A percentile compares a stretch with the other conserved stretches of the same genome.
These are phyloP conservation scores for Elanoides forficatus DNA, from an alignment of 2,113 vertebrate species.

Conservation along the genomic window DNA sequence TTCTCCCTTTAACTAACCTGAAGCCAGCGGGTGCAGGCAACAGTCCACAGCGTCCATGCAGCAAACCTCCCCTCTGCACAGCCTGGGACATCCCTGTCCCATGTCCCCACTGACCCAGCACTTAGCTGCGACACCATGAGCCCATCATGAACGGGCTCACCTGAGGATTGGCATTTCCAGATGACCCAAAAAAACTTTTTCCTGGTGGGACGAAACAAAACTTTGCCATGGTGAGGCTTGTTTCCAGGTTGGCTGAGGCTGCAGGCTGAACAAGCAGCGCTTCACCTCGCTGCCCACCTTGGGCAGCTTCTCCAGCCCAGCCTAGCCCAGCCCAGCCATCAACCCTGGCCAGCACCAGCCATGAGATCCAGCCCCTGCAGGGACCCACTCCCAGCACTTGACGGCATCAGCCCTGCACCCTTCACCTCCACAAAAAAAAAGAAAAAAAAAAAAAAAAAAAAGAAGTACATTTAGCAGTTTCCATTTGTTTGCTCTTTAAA, in stretches of 20 bases:
- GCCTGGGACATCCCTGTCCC: neutral
- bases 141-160: neutral
- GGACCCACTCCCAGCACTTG: neutral
- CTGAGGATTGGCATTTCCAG: neutral
- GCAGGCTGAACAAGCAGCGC: neutral
- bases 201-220: neutral
- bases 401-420: neutral
- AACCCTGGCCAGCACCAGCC: neutral
- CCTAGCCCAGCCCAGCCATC: neutral
- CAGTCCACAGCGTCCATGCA: neutral
- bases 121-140: neutral
- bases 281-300: neutral
- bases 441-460: neutral
- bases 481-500: constrained; percentile 65
- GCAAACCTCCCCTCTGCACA: neutral
- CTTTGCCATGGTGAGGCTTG: rapidly evolving
- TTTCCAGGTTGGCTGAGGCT: neutral
- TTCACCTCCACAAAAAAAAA: neutral
- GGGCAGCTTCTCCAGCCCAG: neutral
- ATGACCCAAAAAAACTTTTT: neutral
- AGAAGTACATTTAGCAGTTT: neutral
- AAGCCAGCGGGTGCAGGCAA: neutral
- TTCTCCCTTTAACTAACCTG: too few relatives aligned
- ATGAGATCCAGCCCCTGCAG: neutral
- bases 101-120: neutral